phyloP scores from a whole-genome alignment of 2,888 invertebrate species.

The Drosophila vallismaia region DNA sequence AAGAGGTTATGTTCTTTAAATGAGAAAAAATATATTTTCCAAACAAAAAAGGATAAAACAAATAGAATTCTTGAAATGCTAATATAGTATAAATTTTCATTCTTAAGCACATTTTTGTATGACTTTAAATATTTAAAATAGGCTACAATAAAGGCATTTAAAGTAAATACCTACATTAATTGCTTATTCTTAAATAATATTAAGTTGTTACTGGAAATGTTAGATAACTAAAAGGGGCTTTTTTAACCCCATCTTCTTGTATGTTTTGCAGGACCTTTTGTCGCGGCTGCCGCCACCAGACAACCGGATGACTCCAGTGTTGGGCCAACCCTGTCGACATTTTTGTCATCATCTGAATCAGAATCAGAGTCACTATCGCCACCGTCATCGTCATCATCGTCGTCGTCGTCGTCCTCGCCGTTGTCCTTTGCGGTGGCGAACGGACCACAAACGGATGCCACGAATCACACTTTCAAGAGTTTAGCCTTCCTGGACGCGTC shows the following conservation, averaged over 20 bases:
- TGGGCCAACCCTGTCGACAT: conserved; percentile 40
- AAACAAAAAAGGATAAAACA: too few relatives aligned
- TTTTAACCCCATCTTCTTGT: conserved; percentile 16
- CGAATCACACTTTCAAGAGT: conserved; percentile 79
- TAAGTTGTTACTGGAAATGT: too few relatives aligned
- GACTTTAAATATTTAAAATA: too few relatives aligned
- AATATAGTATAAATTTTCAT: too few relatives aligned
- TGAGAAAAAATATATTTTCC: too few relatives aligned
- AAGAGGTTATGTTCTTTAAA: neutral
- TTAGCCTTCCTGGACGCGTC: conserved; percentile 72
- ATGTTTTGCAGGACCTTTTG: conserved; percentile 52
- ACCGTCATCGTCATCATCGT: neutral
- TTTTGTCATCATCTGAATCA: conserved; percentile 21
- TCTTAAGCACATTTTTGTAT: too few relatives aligned
- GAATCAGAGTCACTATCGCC: conserved; percentile 8
- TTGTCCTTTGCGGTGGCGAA: conserved; percentile 42
- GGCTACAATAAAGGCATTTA: too few relatives aligned
- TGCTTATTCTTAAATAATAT: too few relatives aligned
- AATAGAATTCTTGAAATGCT: too few relatives aligned
- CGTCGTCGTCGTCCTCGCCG: conserved; percentile 15
- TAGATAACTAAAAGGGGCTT: too few relatives aligned
- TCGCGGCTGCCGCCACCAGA: conserved; percentile 44
- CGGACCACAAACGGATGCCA: conserved; percentile 61
- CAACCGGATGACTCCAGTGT: conserved; percentile 47
- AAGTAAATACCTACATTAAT: too few relatives aligned